Evolutionary conservation across 2,888 invertebrate species (phyloP).

Genomic region (Lomographa bimaculata): DNA sequence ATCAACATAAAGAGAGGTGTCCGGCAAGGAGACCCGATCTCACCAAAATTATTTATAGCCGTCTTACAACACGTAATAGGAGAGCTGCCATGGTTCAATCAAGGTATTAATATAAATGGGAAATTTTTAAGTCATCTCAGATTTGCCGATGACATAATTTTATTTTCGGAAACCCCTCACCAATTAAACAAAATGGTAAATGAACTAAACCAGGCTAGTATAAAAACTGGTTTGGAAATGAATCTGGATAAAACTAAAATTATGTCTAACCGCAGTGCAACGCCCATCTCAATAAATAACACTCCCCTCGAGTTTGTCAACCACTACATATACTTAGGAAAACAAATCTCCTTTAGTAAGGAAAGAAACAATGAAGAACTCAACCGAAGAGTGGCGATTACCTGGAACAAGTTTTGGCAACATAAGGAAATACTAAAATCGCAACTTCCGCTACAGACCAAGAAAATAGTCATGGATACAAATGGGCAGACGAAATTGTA

Average conservation of each 20-base stretch:
- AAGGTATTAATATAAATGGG: constrained; percentile 1
- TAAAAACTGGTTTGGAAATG: constrained; percentile 1
- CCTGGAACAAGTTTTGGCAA: constrained; percentile 3
- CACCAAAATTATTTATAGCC: too few relatives aligned
- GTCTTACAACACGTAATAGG: too few relatives aligned
- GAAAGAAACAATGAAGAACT: constrained; percentile 2
- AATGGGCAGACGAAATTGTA: too few relatives aligned
- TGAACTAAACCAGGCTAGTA: background rate
- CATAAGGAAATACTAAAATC: too few relatives aligned
- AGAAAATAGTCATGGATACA: too few relatives aligned
- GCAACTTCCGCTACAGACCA: too few relatives aligned
- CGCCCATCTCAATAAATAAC: background rate
- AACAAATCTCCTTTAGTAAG: constrained; percentile 18
- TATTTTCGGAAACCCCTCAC: background rate
- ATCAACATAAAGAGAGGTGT: too few relatives aligned
- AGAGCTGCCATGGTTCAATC: background rate
- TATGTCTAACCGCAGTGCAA: constrained; percentile 13
- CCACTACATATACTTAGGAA: constrained; percentile 25
- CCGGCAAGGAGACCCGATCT: too few relatives aligned
- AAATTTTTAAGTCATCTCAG: background rate
- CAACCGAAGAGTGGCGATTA: background rate
- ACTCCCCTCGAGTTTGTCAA: background rate
- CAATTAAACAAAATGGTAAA: constrained; percentile 1
- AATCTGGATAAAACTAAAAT: too few relatives aligned
- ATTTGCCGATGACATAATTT: background rate